phyloP scores from a whole-genome alignment of 2,797 vertebrate genomes.

The Orientallactaga sibirica region DNA sequence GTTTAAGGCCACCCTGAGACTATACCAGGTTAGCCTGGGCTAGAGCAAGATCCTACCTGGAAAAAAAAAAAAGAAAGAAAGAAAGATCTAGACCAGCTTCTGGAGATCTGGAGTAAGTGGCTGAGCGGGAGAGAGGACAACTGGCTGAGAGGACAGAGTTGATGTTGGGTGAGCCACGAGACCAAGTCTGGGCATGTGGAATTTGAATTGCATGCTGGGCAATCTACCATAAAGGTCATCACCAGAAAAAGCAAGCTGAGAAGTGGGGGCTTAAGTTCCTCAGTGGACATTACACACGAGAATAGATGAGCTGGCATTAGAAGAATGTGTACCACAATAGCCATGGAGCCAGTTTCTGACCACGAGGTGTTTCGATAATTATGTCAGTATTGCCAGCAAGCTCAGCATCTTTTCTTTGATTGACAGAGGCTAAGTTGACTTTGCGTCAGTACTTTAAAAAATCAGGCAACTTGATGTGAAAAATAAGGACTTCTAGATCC shows the following conservation, averaged over 20 bases:
- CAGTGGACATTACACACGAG: not conserved
- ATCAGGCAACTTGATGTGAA: not conserved
- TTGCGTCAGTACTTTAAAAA: conserved; percentile 17
- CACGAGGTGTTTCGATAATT: not conserved
- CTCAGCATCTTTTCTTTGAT: not conserved
- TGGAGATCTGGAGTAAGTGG: not conserved
- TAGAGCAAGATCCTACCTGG: too few relatives aligned
- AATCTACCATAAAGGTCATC: not conserved
- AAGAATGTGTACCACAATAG: not conserved
- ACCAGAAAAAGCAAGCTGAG: not conserved
- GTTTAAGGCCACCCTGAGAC: too few relatives aligned
- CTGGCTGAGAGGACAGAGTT: not conserved
- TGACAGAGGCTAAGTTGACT: not conserved
- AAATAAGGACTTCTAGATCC: not conserved
- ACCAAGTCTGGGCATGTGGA: not conserved
- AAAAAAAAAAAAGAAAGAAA: too few relatives aligned
- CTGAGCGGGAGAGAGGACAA: not conserved
- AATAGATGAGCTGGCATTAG: not conserved
- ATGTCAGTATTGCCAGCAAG: not conserved
- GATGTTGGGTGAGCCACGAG: not conserved
- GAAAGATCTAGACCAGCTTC: not conserved
- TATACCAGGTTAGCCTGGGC: too few relatives aligned
- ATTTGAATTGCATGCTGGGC: not conserved
- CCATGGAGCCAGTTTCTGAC: not conserved
- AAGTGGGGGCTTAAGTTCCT: not conserved